Conservation (phyloP, 1,140 invertebrate genomes). For the Meloidogyne hapla region DNA sequence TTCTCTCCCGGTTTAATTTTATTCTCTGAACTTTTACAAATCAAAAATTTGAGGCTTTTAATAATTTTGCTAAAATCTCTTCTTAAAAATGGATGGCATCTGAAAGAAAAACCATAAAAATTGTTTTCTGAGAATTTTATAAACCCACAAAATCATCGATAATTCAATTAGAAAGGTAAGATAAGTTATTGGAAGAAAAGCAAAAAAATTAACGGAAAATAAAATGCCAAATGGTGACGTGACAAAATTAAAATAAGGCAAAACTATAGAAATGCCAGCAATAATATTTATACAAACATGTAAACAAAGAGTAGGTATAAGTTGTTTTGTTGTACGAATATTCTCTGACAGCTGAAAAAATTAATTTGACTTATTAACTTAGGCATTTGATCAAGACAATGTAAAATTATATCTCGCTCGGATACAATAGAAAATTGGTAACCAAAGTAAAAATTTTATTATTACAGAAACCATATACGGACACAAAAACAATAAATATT, state of each 20-base stretch:
- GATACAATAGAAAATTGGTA: too few relatives aligned
- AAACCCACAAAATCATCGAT: background rate
- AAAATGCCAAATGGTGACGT: background rate
- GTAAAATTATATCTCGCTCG: too few relatives aligned
- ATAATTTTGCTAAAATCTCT: background rate
- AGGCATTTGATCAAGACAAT: too few relatives aligned
- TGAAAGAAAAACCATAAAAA: background rate
- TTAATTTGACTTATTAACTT: too few relatives aligned
- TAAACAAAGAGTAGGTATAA: constrained; percentile 15
- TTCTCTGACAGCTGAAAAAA: constrained; percentile 20
- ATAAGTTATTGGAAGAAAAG: background rate
- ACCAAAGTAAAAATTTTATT: too few relatives aligned
- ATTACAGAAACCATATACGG: too few relatives aligned
- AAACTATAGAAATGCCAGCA: background rate
- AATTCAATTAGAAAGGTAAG: background rate
- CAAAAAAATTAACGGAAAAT: background rate
- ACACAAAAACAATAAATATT: too few relatives aligned
- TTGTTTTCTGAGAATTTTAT: background rate
- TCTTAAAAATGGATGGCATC: background rate
- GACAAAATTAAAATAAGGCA: background rate
- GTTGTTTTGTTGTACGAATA: constrained; percentile 21
- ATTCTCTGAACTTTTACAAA: background rate
- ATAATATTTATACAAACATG: constrained; percentile 10
- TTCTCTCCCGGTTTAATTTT: background rate
- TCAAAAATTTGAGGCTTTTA: background rate